Evolutionary conservation across 2,113 vertebrate genomes (phyloP).

Genomic region (Castor canadensis): DNA sequence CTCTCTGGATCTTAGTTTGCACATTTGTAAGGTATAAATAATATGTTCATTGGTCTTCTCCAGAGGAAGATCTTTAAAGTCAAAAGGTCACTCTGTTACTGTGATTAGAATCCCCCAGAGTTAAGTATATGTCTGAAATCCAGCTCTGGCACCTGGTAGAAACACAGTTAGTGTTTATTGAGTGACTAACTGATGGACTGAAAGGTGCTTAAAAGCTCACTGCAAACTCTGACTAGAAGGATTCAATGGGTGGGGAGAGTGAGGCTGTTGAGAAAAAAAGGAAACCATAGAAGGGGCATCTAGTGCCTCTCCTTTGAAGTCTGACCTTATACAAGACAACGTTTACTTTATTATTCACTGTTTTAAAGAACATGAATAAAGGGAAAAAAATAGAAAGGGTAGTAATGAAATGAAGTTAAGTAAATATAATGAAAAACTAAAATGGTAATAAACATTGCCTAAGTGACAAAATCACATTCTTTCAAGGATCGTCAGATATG

Average conservation of each 20-base stretch:
- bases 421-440: not conserved
- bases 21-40: not conserved
- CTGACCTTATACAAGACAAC: not conserved
- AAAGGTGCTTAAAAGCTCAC: not conserved
- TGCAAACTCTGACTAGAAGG: not conserved
- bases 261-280: not conserved
- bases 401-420: not conserved
- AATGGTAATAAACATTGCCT: not conserved
- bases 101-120: no score
- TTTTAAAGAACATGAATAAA: not conserved
- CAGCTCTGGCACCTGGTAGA: not conserved
- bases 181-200: not conserved
- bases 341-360: not conserved
- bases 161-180: not conserved
- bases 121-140: not conserved
- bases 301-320: not conserved
- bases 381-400: no score
- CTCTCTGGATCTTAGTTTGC: not conserved
- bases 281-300: not conserved
- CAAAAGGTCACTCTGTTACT: not conserved
- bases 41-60: not conserved
- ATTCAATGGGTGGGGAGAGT: no score
- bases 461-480: not conserved
- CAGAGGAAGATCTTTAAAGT: not conserved
- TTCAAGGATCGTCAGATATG: not conserved